These are phyloP conservation scores for Hylaea fasciaria DNA, from an alignment of 2,888 invertebrate species.

Conservation along the genomic window DNA sequence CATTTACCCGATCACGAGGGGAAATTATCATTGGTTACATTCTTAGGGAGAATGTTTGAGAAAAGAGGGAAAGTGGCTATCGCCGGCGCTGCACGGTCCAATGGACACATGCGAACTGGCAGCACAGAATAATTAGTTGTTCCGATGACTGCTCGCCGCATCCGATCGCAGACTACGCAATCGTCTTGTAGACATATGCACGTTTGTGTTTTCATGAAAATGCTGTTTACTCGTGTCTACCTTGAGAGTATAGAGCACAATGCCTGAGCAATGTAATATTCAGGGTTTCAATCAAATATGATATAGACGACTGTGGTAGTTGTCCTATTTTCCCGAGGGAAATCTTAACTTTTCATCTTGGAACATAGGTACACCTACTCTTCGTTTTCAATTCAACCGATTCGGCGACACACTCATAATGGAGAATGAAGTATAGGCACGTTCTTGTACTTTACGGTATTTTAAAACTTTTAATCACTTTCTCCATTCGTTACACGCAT, in stretches of 20 bases:
- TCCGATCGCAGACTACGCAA: neutral
- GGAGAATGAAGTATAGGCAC: too few species aligned
- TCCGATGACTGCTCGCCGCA: neutral
- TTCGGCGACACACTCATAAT: too few species aligned
- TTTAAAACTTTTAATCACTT: neutral
- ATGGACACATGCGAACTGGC: slow-evolving; percentile 49
- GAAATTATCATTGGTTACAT: slow-evolving; percentile 52
- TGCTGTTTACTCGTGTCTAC: too few species aligned
- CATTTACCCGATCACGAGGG: slow-evolving; percentile 32
- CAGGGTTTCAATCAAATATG: too few species aligned
- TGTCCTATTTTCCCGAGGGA: too few species aligned
- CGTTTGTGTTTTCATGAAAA: neutral
- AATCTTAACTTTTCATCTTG: too few species aligned
- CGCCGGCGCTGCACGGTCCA: slow-evolving; percentile 52
- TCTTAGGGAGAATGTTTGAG: slow-evolving; percentile 55
- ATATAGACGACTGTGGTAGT: too few species aligned
- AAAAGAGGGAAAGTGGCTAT: slow-evolving; percentile 72
- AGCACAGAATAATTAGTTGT: neutral
- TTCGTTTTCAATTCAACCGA: too few species aligned
- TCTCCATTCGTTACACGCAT: neutral
- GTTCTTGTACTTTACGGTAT: too few species aligned
- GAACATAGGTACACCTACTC: too few species aligned
- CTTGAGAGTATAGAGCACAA: too few species aligned
- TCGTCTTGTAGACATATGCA: neutral
- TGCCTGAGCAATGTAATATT: too few species aligned